Base-by-base conservation (phyloP, 1,140 invertebrate species). In the Steinernema khuongi region DNA sequence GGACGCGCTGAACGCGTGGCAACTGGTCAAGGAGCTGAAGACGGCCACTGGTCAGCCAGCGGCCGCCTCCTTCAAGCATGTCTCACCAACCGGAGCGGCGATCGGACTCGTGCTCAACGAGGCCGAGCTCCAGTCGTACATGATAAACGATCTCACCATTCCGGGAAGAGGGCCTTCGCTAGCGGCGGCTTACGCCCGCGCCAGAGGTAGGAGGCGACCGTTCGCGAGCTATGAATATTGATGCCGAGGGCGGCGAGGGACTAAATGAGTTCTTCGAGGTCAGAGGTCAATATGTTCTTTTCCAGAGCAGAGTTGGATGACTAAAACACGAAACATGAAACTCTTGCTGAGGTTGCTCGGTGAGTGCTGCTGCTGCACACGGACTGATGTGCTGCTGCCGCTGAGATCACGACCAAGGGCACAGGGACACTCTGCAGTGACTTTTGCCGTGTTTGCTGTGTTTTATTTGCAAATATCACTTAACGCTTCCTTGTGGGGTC, bases 61-160 rank as follows among this genome's bases (percentile, higher is more conserved):
- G 0, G 96, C 96, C 0, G 91, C 96, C 0, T 97, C 95, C 19
- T 98, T 98, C 86, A 98, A 98, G 85, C 95, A 97, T 84, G 95
- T 97, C 0, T 96, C 94, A 43, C 94, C 94, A 2, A 94, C 94
- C 50, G 84, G 96, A 4, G 96, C 94, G 11, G 95, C 94, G 76
- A 90, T 98, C 22, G 94, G 91, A 0, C 86, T 91, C 11, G 91
- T 93, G 0, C 87, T 97, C 0, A 89, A 88, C 70, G 80, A 87
- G 0, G 89, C 90, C 33, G 88, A 94, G 88, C 92, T 93, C 1
- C 91, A 91, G 83, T 87, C 97, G 0, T 97, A 94, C 83, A 94
- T 95, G 91, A 95, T 98, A 0, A 90, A 93, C 74, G 95, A 97
- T 86, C 81, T 97, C 26, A 83, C 87, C 0, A 74, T 84, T 22